Evolutionary conservation across 2,888 invertebrate genomes (phyloP).

Genomic region (Noctua janthina): DNA sequence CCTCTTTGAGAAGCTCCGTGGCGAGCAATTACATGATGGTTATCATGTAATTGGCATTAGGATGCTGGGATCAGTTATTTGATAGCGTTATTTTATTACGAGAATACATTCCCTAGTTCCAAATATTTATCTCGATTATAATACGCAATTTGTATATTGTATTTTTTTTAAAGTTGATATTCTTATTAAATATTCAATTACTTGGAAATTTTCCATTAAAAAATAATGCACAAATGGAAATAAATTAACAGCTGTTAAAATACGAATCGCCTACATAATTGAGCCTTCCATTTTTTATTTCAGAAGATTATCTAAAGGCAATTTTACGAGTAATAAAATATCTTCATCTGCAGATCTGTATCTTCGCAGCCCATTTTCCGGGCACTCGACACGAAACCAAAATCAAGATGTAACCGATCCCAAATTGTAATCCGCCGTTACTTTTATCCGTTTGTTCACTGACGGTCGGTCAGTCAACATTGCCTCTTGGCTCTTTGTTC

Average conservation of each 20-base stretch:
- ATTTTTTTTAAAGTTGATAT: background rate
- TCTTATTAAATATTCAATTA: background rate
- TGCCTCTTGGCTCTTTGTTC: slow-evolving; percentile 80
- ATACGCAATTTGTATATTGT: background rate
- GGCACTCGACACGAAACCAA: slow-evolving; percentile 63
- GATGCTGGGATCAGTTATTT: background rate
- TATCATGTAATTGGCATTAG: background rate
- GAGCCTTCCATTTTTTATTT: slow-evolving; percentile 54
- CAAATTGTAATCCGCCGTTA: slow-evolving; percentile 75
- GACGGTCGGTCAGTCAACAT: slow-evolving; percentile 86
- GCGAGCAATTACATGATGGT: background rate
- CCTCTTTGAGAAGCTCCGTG: too few relatives aligned
- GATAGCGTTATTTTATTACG: background rate
- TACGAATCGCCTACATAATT: slow-evolving; percentile 55
- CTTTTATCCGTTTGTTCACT: slow-evolving; percentile 77
- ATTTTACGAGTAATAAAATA: slow-evolving; percentile 81
- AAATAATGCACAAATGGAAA: background rate
- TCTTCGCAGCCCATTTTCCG: slow-evolving; percentile 70
- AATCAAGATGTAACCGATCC: slow-evolving; percentile 78
- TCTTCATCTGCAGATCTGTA: slow-evolving; percentile 72
- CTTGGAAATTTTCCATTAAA: background rate
- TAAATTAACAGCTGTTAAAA: slow-evolving; percentile 37
- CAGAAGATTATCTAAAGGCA: slow-evolving; percentile 66
- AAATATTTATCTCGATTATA: background rate
- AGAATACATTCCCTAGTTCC: background rate